Base-by-base conservation (phyloP, 2,113 vertebrate species). In the Oenanthe melanoleuca region DNA sequence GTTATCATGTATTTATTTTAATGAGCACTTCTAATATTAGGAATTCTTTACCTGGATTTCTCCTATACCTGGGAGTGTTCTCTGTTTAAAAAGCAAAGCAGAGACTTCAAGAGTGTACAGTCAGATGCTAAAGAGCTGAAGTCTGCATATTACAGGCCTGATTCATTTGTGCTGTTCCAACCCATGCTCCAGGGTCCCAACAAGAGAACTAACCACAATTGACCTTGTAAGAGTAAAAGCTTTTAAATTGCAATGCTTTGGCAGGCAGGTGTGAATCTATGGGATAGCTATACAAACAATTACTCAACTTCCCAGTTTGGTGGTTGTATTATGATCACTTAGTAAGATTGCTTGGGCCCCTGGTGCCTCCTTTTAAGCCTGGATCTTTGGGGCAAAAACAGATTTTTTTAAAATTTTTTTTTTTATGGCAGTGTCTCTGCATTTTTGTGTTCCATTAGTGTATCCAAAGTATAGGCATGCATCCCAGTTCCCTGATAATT, bases 151-250 rank as follows among this genome's bases (percentile, higher is more conserved):
- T 95, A 86, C 37, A 77, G 20, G 14, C 42, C 81, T 95, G 85
- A 95, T 74, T 95, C 79, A 96, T 93, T 77, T 60, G 45, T 86
- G 38, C 15, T 83, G 71, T 92, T 97, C 52, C 95, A 96, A 60
- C 85, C 81, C 87, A 64, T 66, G 81, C 93, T 94, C n/a, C 93
- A 93, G 92, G 89, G 67, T 82, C 31, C 50, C 71, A 93, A 31
- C 81, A 77, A 37, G 33, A 85, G 31, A 79, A 89, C 33, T 70
- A 95, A 95, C 89, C 94, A 80, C 84, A 94, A 53, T 0, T 93
- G 92, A 89, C 85, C 93, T 95, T 93, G 89, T 59, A 56, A 94
- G 74, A 83, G 37, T 49, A 89, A 87, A 93, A 93, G 34, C 50
- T 59, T 87, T 91, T 89, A 80, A 88, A 80, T 15, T 94, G 31